Base-by-base conservation (phyloP, 2,113 vertebrate species). In the Ivindomyrus marchei region DNA sequence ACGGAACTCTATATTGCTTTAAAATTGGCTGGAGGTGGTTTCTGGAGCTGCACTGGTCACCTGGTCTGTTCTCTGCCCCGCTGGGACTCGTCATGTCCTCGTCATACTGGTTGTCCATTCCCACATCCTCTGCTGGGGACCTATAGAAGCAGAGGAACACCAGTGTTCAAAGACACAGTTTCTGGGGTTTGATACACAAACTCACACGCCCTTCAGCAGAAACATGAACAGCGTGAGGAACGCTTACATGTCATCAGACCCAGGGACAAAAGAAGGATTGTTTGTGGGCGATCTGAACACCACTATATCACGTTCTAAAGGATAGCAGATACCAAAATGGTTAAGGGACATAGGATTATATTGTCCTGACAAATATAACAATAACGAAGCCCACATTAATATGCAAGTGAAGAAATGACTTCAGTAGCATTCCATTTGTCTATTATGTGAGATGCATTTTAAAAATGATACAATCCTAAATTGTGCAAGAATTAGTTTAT, bases 41-140 rank as follows among this genome's bases (percentile, higher is more conserved):
- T 86, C 42, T 31, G 47, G 15, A 36, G 19, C 85, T 31, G 85
- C 2, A 27, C 10, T 36, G n/a, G n/a, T 31, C 62, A 99, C 98
- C 97, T 19, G 97, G 97, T 94, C 97, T 96, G 94, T 97, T 94
- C 84, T 99, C 98, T 52, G 94, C 88, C 90, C 94, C 95, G 85
- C 91, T 93, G 6, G 94, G 92, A 90, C 91, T 95, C 90, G 93
- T 46, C 90, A 95, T 93, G 91, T 88, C 94, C 86, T 97, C 96
- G 90, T 96, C 94, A 92, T 94, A 94, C 70, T 94, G 87, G 93
- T 94, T 93, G 90, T 98, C 97, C 97, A 98, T 98, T 91, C 96
- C 95, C 91, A 95, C 94, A 97, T 97, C 93, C 93, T 97, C 95
- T 93, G 94, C 90, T 89, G 91, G 88, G 90, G 95, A 95, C 95